Evolutionary conservation across 2,888 invertebrate genomes (phyloP), one percentile per base, ranked within the genome.

Genomic region (Nipponacmea schrenckii): DNA sequence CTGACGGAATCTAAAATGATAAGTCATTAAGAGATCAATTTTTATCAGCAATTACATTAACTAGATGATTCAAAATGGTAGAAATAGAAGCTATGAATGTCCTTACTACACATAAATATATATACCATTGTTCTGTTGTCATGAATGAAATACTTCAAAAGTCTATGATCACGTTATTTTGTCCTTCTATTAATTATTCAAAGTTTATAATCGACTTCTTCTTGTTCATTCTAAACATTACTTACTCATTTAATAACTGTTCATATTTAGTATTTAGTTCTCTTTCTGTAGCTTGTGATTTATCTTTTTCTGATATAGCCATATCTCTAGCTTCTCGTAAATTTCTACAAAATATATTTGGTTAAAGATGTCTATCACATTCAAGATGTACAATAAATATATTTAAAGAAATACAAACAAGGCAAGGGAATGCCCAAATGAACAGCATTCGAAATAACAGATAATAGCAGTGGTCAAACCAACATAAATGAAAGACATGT

Each of bases 261-360:
- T 88, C 87, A 74, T 87, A 86, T 81, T 86, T 87, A 45, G 81
- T 75, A 62, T 75, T 75, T 15, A 80, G 79, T 72, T 89, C 89
- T 71, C 84, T 80, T 68, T 86, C 87, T 14, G 83, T 69, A 10
- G 75, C 75, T 63, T 83, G 78, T n/a, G 84, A 80, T 24, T 84
- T 78, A 62, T 89, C 88, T 64, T 82, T 84, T 78, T 89, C 89
- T 5, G 83, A 79, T 50, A 88, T 74, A 2, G 88, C 86, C 79
- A 85, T 80, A 70, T 89, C 88, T 74, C 88, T 74, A 1, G 88
- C 87, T 73, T 89, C 88, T 68, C 87, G 72, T 24, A 87, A 75
- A 73, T 84, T 85, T 74, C 87, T 86, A 74, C 12, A 73, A 62
- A 72, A 20, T 63, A 66, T 64, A 66, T 64, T 4, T 8, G 39